Conservation (phyloP, 1,140 invertebrate genomes). For the Meteorus sp. region DNA sequence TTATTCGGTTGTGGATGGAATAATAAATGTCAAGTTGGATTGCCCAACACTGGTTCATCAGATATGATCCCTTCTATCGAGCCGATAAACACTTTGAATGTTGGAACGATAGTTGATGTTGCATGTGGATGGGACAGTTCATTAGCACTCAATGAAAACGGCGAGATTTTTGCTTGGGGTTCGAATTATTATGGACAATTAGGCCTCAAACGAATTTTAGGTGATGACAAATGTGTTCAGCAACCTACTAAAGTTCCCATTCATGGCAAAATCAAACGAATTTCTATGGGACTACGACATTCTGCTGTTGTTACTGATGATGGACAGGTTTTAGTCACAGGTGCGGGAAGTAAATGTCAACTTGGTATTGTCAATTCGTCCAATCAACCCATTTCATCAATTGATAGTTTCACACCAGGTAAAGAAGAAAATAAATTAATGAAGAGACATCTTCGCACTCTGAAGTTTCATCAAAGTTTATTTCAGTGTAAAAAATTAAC, state of each 20-base stretch:
- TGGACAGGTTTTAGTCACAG: constrained; percentile 64
- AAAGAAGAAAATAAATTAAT: too few relatives aligned
- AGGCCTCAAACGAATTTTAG: constrained; percentile 45
- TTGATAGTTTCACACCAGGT: constrained; percentile 17
- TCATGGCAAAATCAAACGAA: constrained; percentile 24
- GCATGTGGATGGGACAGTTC: constrained; percentile 76
- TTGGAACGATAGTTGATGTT: constrained; percentile 60
- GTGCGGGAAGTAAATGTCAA: constrained; percentile 67
- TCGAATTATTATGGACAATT: constrained; percentile 76
- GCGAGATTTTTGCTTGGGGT: constrained; percentile 73
- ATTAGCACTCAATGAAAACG: constrained; percentile 66
- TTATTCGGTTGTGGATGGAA: constrained; percentile 88
- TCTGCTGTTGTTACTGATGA: constrained; percentile 68
- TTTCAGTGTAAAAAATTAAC: too few relatives aligned
- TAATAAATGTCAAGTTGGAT: constrained; percentile 76
- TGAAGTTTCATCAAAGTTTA: constrained; percentile 4
- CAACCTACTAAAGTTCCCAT: constrained; percentile 28
- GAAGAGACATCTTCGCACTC: too few relatives aligned
- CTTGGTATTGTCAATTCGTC: constrained; percentile 58
- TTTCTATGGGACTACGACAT: constrained; percentile 67
- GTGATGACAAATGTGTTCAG: constrained; percentile 6
- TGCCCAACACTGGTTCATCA: constrained; percentile 44
- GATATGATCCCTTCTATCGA: constrained; percentile 26
- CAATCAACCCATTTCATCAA: not conserved
- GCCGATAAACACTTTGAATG: constrained; percentile 35